These are phyloP conservation scores for Stenodema calcarata DNA, from an alignment of 2,888 invertebrate genomes.

Conservation along the genomic window DNA sequence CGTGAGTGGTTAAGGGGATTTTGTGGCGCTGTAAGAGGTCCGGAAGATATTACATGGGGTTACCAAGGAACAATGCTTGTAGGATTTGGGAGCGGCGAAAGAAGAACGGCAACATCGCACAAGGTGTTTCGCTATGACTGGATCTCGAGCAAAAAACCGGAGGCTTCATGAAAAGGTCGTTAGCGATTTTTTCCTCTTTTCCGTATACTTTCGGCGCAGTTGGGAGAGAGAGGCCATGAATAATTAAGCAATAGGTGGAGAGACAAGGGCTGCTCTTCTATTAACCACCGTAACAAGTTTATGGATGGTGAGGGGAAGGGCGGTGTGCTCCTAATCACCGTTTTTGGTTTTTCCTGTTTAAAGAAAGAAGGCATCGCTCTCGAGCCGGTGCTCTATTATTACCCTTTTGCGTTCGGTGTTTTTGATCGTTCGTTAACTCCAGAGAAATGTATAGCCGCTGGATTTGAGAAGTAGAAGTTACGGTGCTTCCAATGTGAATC, in stretches of 20 bases:
- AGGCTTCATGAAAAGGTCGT: constrained; percentile 45
- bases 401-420: not conserved
- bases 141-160: too few relatives aligned
- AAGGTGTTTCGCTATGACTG: too few relatives aligned
- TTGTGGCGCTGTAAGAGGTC: too few relatives aligned
- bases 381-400: not conserved
- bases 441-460: too few relatives aligned
- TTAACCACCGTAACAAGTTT: constrained; percentile 46
- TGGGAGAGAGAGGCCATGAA: constrained; percentile 38
- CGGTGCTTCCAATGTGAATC: too few relatives aligned
- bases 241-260: constrained; percentile 18
- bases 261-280: not conserved
- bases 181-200: constrained; percentile 8
- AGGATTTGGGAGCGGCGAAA: too few relatives aligned
- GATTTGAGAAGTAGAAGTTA: too few relatives aligned
- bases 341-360: too few relatives aligned
- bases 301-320: not conserved
- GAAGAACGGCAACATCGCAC: too few relatives aligned
- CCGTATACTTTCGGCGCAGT: not conserved
- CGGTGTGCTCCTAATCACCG: constrained; percentile 33
- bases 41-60: too few relatives aligned
- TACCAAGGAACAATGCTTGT: too few relatives aligned
- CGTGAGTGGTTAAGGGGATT: too few relatives aligned
- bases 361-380: not conserved
- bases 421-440: not conserved